phyloP scores from a whole-genome alignment of 2,888 invertebrate genomes.

The Euplexia lucipara region DNA sequence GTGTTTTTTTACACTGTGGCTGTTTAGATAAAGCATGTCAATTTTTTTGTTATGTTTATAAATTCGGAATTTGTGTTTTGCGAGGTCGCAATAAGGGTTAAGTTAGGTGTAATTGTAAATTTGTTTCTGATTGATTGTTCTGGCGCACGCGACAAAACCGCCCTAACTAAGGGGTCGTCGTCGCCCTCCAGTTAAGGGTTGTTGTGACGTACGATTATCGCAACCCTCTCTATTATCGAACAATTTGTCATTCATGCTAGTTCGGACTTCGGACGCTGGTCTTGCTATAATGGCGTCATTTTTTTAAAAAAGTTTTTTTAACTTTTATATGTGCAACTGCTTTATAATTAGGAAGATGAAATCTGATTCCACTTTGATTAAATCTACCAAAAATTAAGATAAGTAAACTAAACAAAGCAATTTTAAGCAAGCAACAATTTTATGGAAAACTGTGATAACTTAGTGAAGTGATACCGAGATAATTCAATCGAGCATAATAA shows the following conservation, averaged over 20 bases:
- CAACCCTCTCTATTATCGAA: conserved; percentile 81
- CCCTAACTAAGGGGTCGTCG: conserved; percentile 74
- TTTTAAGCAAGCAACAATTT: too few species aligned
- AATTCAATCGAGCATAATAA: neutral
- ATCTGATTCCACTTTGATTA: too few species aligned
- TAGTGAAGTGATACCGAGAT: too few species aligned
- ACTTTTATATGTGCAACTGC: too few species aligned
- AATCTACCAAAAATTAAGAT: too few species aligned
- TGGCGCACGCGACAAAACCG: conserved; percentile 80
- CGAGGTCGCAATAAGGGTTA: conserved; percentile 31
- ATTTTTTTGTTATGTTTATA: neutral
- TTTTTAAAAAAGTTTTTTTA: conserved; percentile 22
- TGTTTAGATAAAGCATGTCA: conserved; percentile 27
- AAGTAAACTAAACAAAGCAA: too few species aligned
- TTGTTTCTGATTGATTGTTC: conserved; percentile 69
- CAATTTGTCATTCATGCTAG: conserved; percentile 76
- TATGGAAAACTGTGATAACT: neutral
- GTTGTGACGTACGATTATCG: conserved; percentile 73
- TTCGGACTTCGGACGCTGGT: conserved; percentile 59
- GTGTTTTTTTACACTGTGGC: conserved; percentile 51
- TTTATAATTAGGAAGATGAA: too few species aligned
- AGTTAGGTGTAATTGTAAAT: conserved; percentile 12
- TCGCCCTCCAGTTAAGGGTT: conserved; percentile 77
- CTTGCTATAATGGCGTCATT: conserved; percentile 49
- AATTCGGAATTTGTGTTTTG: conserved; percentile 34